Evolutionary conservation across 2,797 vertebrate genomes (phyloP).

Genomic region (Lacerta viridis): DNA sequence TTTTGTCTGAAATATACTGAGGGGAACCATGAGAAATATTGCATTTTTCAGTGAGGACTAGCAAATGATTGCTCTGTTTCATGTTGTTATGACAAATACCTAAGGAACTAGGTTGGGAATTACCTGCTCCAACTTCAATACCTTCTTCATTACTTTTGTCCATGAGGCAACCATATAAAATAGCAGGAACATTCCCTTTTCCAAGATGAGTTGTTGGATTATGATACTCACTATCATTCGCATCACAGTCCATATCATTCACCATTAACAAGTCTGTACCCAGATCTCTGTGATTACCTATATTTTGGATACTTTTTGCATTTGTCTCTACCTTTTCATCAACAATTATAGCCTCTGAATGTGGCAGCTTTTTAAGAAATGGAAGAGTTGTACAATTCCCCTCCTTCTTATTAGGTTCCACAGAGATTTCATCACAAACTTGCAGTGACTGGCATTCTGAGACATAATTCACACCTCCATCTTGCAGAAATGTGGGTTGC

Average conservation of each 20-base stretch:
- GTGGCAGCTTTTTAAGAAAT: background rate
- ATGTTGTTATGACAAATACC: background rate
- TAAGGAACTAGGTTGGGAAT: slow-evolving; percentile 27
- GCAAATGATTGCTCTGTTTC: slow-evolving; percentile 30
- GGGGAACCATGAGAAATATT: slow-evolving; percentile 1
- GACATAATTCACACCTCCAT: background rate
- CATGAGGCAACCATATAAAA: slow-evolving; percentile 24
- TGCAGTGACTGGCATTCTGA: slow-evolving; percentile 4
- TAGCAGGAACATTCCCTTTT: slow-evolving; percentile 39
- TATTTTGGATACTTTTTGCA: slow-evolving; percentile 6
- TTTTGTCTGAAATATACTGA: background rate
- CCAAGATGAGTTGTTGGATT: slow-evolving; percentile 10
- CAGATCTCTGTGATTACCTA: slow-evolving; percentile 10
- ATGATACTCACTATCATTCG: slow-evolving; percentile 7
- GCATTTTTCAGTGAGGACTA: slow-evolving; percentile 37
- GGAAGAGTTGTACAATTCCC: slow-evolving; percentile 1
- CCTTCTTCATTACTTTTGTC: slow-evolving; percentile 16
- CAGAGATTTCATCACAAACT: slow-evolving; percentile 16
- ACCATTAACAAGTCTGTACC: background rate
- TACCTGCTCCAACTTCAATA: background rate
- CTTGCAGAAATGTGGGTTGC: background rate
- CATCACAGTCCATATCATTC: slow-evolving; percentile 6
- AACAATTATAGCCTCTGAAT: background rate
- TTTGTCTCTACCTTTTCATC: slow-evolving; percentile 2
- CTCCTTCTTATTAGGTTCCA: slow-evolving; percentile 1